phyloP scores from a whole-genome alignment of 2,888 invertebrate species.

The Pterostichus niger region DNA sequence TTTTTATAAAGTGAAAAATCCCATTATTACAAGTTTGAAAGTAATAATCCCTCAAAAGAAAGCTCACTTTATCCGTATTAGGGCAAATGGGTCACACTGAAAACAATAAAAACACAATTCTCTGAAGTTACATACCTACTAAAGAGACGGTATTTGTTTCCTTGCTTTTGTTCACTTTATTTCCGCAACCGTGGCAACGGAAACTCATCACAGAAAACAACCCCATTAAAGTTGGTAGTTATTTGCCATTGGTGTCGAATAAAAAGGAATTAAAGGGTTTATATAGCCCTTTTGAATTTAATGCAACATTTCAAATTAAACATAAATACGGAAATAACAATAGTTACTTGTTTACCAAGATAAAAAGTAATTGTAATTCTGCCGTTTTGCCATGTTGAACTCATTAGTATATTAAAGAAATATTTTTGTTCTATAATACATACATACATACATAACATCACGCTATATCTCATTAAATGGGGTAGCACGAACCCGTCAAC shows the following conservation, averaged over 20 bases:
- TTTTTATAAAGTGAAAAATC: conserved; percentile 8
- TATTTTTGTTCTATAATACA: too few relatives aligned
- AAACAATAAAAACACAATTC: conserved; percentile 42
- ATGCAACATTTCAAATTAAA: too few relatives aligned
- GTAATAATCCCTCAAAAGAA: conserved; percentile 44
- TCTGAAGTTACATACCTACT: conserved; percentile 15
- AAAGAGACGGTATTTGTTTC: conserved; percentile 35
- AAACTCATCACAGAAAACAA: conserved; percentile 27
- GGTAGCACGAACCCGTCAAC: too few relatives aligned
- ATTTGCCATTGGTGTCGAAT: not conserved
- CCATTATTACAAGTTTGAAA: conserved; percentile 28
- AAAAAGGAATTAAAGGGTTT: not conserved
- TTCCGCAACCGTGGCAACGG: conserved; percentile 29
- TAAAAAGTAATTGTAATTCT: too few relatives aligned
- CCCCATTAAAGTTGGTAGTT: conserved; percentile 4
- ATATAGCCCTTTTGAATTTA: not conserved
- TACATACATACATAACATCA: too few relatives aligned
- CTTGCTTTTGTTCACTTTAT: conserved; percentile 35
- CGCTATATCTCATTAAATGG: too few relatives aligned
- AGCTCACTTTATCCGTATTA: conserved; percentile 37
- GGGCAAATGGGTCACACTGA: conserved; percentile 34
- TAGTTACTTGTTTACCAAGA: too few relatives aligned
- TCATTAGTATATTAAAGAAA: too few relatives aligned
- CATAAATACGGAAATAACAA: too few relatives aligned
- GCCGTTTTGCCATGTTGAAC: too few relatives aligned